Evolutionary conservation across 2,113 vertebrate genomes (phyloP), one percentile per base, ranked within the genome.

Genomic region (Hirundichthys speculiger): DNA sequence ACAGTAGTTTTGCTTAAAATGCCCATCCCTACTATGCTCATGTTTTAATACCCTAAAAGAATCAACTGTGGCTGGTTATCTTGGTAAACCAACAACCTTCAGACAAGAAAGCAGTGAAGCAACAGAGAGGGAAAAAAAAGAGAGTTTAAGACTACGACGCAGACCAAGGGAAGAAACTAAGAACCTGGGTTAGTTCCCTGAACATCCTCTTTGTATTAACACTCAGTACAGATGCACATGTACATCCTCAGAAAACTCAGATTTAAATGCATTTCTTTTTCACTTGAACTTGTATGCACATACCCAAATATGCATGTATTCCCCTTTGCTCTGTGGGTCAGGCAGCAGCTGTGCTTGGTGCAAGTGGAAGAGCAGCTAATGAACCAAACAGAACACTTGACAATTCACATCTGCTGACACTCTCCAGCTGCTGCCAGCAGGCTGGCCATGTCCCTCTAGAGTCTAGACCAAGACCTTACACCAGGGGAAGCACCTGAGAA

Each of bases 401-500:
- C 90, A 92, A 91, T 86, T 82, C 87, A 87, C 92, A 92, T 93
- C 91, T 92, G 89, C 85, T 91, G 83, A 83, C 64, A 71, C 82
- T 89, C 78, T 81, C 68, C 83, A 90, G 87, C 84, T 84, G 77
- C 83, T 87, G 87, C 87, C 88, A 86, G 78, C 77, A 84, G 75
- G 65, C 83, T 52, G 79, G 86, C 86, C 80, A 71, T 46, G 5
- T 48, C 83, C 77, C 75, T 54, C 63, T n/a, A n/a, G n/a, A n/a
- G n/a, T n/a, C 53, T 30, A 73, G 73, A 85, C 80, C 64, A 24
- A 64, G 70, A 80, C 84, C 86, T 74, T 65, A 76, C 43, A 79
- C 77, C 80, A 73, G 75, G 75, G 74, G 30, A 65, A 77, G 79
- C 83, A 90, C 86, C 84, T 89, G 87, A 75, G 75, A 81, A 24